phyloP scores from a whole-genome alignment of 2,113 vertebrate genomes.

The Tyto alba region DNA sequence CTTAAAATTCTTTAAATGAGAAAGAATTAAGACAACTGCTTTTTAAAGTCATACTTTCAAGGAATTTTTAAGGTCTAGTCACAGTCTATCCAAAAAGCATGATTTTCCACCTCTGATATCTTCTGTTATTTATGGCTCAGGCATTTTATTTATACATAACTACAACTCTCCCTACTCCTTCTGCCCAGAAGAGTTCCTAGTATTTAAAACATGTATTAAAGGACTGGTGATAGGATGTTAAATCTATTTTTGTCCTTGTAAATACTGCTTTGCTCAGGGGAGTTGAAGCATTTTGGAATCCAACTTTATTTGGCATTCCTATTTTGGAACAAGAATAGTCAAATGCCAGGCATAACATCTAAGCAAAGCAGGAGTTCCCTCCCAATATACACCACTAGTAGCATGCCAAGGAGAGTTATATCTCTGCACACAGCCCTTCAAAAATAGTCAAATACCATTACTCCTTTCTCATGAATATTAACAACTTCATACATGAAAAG shows the following conservation, averaged over 20 bases:
- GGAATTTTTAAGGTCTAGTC: neutral
- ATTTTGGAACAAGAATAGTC: slow-evolving; percentile 18
- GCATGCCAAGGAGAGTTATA: neutral
- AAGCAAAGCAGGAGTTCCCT: neutral
- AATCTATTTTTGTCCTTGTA: slow-evolving; percentile 14
- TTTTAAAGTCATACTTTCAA: neutral
- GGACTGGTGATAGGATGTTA: neutral
- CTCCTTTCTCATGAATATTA: neutral
- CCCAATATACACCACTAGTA: neutral
- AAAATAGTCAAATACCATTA: neutral
- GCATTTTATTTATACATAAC: slow-evolving; percentile 3
- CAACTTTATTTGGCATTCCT: slow-evolving; percentile 26
- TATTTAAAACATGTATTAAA: slow-evolving; percentile 32
- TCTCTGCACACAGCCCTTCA: neutral
- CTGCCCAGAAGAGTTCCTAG: neutral
- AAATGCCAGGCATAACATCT: slow-evolving; percentile 14
- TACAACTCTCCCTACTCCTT: neutral
- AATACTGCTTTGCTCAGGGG: slow-evolving; percentile 18
- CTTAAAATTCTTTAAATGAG: neutral
- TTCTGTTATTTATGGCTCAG: neutral
- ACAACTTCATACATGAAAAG: neutral
- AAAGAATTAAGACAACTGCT: neutral
- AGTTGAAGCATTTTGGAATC: neutral
- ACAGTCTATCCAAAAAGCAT: neutral
- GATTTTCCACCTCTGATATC: neutral